These are phyloP conservation scores for Symphodus melops DNA, from an alignment of 2,113 vertebrate species.

Conservation along the genomic window DNA sequence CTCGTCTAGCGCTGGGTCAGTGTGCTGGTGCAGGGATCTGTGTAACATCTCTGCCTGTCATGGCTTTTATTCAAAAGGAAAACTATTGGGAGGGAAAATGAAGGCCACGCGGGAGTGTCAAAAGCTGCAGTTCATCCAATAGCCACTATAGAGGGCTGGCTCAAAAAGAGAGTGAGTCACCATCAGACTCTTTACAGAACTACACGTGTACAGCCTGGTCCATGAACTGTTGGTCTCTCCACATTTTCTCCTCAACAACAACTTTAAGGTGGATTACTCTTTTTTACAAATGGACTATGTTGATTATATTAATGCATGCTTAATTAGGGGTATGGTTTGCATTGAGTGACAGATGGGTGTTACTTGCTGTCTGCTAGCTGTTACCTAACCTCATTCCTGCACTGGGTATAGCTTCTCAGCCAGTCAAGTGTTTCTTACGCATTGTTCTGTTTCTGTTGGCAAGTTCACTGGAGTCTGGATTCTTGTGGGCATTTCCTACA, in stretches of 20 bases:
- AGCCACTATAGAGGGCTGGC: neutral
- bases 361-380: neutral
- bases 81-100: neutral
- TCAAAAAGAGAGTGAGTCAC: neutral
- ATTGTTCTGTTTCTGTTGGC: neutral
- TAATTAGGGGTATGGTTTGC: neutral
- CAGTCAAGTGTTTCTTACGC: neutral
- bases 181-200: neutral
- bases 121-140: neutral
- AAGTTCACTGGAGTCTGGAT: neutral
- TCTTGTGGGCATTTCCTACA: neutral
- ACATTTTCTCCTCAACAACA: neutral
- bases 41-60: constrained; percentile 44
- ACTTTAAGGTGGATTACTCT: neutral
- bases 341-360: neutral
- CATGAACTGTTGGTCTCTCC: neutral
- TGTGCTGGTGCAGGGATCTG: constrained; percentile 32
- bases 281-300: neutral
- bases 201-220: neutral
- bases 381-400: neutral
- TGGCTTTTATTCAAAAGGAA: constrained; percentile 19
- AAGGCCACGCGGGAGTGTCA: neutral
- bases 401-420: no score
- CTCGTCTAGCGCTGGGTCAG: constrained; percentile 46
- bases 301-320: neutral